Base-by-base conservation (phyloP, 2,797 vertebrate genomes). In the Rhodeus uyekii region DNA sequence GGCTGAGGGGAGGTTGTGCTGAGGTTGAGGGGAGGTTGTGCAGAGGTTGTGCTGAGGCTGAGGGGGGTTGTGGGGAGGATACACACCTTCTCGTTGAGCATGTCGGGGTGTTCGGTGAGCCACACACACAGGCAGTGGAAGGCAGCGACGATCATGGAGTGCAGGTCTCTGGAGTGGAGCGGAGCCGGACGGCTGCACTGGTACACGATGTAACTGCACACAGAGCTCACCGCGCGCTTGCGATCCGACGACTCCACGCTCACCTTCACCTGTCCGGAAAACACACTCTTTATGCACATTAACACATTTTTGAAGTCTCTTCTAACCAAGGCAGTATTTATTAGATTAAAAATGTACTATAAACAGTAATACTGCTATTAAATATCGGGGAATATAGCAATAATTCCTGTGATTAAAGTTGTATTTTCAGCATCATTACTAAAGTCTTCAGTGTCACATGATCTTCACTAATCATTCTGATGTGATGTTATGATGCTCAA, bases 141-240 rank as follows among this genome's bases (percentile, higher is more conserved):
- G 5, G 96, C 96, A 2, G 96, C 96, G 0, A 98, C 96, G 0
- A 98, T 98, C 95, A 97, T 96, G 87, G 97, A 98, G 93, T 98
- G 97, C 27, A 98, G 95, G 83, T 98, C 97, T 7, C 96, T 93
- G 78, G 97, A 98, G 92, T 98, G 97, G 60, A 96, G 94, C 0
- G 96, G 97, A 27, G 97, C 96, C 0, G 96, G 97, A 16, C 97
- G 96, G 84, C 96, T 96, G 90, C 97, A 98, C 91, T 98, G 97
- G 88, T 95, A 96, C 65, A 96, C 96, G 0, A 98, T 98, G 86
- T 96, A 97, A 83, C 92, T 88, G 81, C 97, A 98, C 39, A 98
- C 93, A 0, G 96, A 96, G 53, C 95, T 95, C 73, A 98, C 93
- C 0, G 94, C 97, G 22, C 95, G 92, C 89, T 94, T 95, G 46